Evolutionary conservation across 2,113 vertebrate genomes (phyloP), one percentile per base, ranked within the genome.

Genomic region (Poeciliopsis retropinna): DNA sequence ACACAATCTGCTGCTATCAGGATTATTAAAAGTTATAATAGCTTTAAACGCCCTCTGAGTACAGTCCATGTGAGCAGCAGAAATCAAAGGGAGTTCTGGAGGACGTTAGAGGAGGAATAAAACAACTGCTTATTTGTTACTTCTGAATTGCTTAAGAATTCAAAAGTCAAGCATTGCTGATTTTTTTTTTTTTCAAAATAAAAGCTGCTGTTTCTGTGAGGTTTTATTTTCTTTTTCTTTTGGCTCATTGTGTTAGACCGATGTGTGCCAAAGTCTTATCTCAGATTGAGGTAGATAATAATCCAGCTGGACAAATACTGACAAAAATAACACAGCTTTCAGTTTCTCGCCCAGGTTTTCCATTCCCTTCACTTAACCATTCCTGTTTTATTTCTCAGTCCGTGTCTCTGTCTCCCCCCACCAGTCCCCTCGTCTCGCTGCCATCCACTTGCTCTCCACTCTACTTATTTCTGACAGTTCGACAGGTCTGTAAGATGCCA

Each of bases 401-500:
- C 14, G 1, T 64, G 11, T 19, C 27, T 41, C 22, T 30, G 37
- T 62, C 22, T 63, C 70, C 39, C 11, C 4, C 27, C 14, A 14
- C 57, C 39, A 34, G 67, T 54, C 41, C 17, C 0, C 19, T 29
- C 19, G 66, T 15, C 60, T 66, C 28, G 34, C 73, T 73, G 66
- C 73, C 67, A 27, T 39, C 64, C 31, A 5, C 54, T 60, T 51
- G 34, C 32, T 61, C 72, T 75, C 15, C 70, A 71, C 74, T 74
- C 74, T 71, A 82, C 75, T 87, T 88, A 80, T 76, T 65, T 66
- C 79, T 87, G 90, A 90, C 89, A 89, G 88, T 89, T 70, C 82
- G 85, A 90, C 88, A 84, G 82, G 82, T 88, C 82, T 83, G 72
- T 73, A 72, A 89, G 85, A 87, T 76, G 70, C 68, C 72, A 25